Conservation (phyloP, 37 sponge, comb jelly and placozoan genomes). For the Amphimedon queenslandica region DNA sequence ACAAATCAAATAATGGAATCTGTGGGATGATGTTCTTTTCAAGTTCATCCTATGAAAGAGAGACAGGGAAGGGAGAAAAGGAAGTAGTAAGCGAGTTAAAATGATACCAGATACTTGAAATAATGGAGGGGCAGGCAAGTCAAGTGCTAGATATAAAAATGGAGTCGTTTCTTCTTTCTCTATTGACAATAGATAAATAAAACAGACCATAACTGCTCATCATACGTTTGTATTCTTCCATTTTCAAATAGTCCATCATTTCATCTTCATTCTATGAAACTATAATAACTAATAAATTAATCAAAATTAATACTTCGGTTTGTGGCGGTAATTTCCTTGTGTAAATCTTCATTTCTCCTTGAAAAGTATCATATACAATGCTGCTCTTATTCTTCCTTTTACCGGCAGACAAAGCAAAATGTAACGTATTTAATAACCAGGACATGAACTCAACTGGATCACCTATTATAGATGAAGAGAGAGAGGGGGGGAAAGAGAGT, state of each 20-base stretch:
- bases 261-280: slow-evolving; percentile 39
- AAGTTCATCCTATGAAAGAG: slow-evolving; percentile 77
- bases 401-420: slow-evolving; percentile 73
- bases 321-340: slow-evolving; percentile 72
- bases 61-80: not conserved
- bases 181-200: no score
- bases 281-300: not conserved
- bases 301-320: slow-evolving; percentile 14
- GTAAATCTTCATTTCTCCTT: slow-evolving; percentile 76
- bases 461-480: slow-evolving; percentile 61
- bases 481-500: no score
- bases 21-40: slow-evolving; percentile 97
- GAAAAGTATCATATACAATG: slow-evolving; percentile 53
- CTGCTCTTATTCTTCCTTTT: slow-evolving; percentile 26
- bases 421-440: slow-evolving; percentile 93
- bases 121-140: slow-evolving; percentile 92
- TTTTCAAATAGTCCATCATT: slow-evolving; percentile 30
- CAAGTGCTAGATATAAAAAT: slow-evolving; percentile 91
- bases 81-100: not conserved
- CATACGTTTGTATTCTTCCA: slow-evolving; percentile 78
- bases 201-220: no score
- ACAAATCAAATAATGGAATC: slow-evolving; percentile 83
- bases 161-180: slow-evolving; percentile 57
- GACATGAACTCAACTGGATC: slow-evolving; percentile 93
- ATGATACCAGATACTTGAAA: slow-evolving; percentile 59